Conservation (phyloP, 1,140 invertebrate genomes). For the Drosophila murphyi region DNA sequence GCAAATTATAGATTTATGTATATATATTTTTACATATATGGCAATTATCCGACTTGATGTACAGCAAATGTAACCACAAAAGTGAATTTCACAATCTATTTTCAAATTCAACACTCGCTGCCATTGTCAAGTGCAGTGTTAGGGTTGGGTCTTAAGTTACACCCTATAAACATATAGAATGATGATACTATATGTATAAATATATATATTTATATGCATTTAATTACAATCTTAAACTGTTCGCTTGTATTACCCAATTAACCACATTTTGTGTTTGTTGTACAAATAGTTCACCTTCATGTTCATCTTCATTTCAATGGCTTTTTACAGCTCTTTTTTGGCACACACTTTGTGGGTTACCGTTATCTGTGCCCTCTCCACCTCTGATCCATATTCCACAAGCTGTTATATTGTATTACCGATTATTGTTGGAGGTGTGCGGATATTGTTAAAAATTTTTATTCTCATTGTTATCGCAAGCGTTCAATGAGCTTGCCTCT, state of each 20-base stretch:
- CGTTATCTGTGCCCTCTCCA: constrained; percentile 29
- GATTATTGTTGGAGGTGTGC: constrained; percentile 38
- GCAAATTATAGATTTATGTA: neutral
- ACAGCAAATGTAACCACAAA: constrained; percentile 17
- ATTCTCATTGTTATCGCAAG: constrained; percentile 15
- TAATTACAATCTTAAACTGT: constrained; percentile 4
- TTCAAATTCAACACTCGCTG: constrained; percentile 5
- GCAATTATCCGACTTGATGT: constrained; percentile 7
- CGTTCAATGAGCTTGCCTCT: constrained; percentile 47
- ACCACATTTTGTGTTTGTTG: constrained; percentile 19
- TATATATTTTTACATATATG: neutral
- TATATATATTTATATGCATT: constrained; percentile 1
- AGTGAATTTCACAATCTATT: constrained; percentile 10
- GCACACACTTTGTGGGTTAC: constrained; percentile 44
- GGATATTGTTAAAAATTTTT: constrained; percentile 29
- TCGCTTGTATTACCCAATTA: constrained; percentile 40
- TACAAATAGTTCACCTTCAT: constrained; percentile 17
- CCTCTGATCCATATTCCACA: constrained; percentile 18
- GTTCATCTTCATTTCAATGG: constrained; percentile 32
- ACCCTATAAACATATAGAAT: neutral
- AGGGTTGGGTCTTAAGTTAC: constrained; percentile 58
- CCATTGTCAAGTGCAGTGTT: constrained; percentile 37
- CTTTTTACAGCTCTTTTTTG: constrained; percentile 36
- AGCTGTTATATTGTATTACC: constrained; percentile 37
- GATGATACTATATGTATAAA: neutral